Evolutionary conservation across 37 sponge, comb jelly and placozoan species (phyloP).

Genomic region (Amphimedon queenslandica): DNA sequence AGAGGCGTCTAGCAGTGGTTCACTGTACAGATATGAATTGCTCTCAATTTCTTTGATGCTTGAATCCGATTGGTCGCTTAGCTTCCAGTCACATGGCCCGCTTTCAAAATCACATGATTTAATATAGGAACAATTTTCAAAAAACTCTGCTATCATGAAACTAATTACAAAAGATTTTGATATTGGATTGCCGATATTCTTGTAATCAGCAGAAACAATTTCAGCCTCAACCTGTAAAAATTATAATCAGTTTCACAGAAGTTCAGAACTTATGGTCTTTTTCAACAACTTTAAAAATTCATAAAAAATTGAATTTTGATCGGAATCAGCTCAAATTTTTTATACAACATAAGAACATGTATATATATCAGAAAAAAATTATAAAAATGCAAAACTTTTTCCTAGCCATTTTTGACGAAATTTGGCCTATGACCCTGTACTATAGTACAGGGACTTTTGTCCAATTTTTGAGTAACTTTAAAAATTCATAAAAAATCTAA

Average conservation of each 20-base stretch:
- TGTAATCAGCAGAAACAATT: conserved; percentile 19
- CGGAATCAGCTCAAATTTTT: too few species aligned
- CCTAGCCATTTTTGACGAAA: too few species aligned
- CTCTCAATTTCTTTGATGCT: neutral
- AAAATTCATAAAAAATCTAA: too few species aligned
- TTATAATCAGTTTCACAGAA: neutral
- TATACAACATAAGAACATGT: too few species aligned
- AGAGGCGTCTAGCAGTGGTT: neutral
- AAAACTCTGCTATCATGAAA: conserved; percentile 7
- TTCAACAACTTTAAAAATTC: too few species aligned
- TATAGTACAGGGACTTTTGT: too few species aligned
- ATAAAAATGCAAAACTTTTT: too few species aligned
- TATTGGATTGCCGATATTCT: neutral
- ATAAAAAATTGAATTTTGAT: too few species aligned
- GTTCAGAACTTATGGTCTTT: neutral
- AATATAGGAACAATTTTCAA: conserved; percentile 20
- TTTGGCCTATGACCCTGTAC: too few species aligned
- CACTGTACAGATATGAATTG: conserved; percentile 5
- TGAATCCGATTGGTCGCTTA: conserved; percentile 5
- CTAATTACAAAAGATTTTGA: neutral
- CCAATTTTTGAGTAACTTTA: too few species aligned
- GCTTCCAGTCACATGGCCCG: neutral
- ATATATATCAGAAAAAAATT: too few species aligned
- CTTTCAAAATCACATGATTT: conserved; percentile 28
- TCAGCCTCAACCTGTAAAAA: conserved; percentile 1